Evolutionary conservation across 2,797 vertebrate species (phyloP).

Genomic region (Pseudochirops corinnae): DNA sequence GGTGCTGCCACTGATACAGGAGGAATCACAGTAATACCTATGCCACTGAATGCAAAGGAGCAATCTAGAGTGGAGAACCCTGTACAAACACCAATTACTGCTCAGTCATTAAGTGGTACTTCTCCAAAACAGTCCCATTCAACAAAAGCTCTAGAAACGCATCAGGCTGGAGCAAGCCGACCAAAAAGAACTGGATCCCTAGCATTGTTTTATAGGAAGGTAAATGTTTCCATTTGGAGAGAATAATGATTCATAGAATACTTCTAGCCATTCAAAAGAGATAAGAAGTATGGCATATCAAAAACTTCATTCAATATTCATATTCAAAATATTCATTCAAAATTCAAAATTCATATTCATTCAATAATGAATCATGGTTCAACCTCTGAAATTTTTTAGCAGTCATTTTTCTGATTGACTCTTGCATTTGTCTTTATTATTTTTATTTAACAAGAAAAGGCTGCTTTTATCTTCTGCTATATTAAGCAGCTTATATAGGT

Average conservation of each 20-base stretch:
- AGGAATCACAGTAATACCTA: constrained; percentile 90
- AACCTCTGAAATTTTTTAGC: neutral
- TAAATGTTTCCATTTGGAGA: constrained; percentile 73
- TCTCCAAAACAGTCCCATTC: constrained; percentile 85
- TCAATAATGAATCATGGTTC: neutral
- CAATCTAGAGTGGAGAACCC: constrained; percentile 78
- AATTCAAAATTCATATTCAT: too few relatives aligned
- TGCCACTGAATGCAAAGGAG: constrained; percentile 82
- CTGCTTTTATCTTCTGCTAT: neutral
- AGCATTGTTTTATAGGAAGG: constrained; percentile 97
- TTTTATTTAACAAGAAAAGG: neutral
- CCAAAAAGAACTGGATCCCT: constrained; percentile 94
- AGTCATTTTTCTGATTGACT: neutral
- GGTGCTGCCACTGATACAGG: constrained; percentile 87
- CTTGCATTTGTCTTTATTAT: neutral
- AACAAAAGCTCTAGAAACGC: constrained; percentile 74
- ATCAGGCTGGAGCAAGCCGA: constrained; percentile 79
- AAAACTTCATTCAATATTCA: neutral
- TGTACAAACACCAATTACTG: constrained; percentile 83
- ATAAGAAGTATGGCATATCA: neutral
- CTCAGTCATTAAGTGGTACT: constrained; percentile 89
- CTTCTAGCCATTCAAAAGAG: constrained; percentile 3
- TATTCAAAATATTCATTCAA: too few relatives aligned
- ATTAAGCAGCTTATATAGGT: constrained; percentile 32
- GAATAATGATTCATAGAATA: constrained; percentile 20